Conservation (phyloP, 2,888 invertebrate genomes). For the Tyria jacobaeae region DNA sequence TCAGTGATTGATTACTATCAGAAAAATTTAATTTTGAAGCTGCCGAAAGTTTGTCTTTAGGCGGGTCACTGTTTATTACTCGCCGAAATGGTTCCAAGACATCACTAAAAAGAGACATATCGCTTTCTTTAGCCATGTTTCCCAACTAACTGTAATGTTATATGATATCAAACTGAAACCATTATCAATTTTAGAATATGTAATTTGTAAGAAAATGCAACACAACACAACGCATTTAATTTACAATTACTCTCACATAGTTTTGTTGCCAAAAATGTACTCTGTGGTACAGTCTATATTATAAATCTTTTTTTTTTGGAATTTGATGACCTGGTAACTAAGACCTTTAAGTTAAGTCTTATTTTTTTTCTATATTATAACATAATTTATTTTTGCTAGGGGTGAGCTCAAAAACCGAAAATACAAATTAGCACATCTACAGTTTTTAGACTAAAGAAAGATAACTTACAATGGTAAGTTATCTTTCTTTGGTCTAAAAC, state of each 20-base stretch:
- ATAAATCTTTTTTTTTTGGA: too few relatives aligned
- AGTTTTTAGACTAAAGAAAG: too few relatives aligned
- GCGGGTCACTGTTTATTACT: conserved; percentile 79
- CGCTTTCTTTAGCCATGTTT: conserved; percentile 78
- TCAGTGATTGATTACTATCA: conserved; percentile 77
- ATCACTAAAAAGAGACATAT: conserved; percentile 80
- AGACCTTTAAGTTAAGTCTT: too few relatives aligned
- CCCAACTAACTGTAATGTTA: background rate
- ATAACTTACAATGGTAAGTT: too few relatives aligned
- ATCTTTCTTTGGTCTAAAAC: too few relatives aligned
- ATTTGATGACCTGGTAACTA: too few relatives aligned
- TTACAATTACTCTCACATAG: background rate
- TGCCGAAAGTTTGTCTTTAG: conserved; percentile 79
- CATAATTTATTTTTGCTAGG: too few relatives aligned
- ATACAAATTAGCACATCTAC: too few relatives aligned
- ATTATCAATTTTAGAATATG: conserved; percentile 28
- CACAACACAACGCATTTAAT: conserved; percentile 31
- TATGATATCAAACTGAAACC: conserved; percentile 21
- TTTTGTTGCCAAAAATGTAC: background rate
- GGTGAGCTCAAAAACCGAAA: too few relatives aligned
- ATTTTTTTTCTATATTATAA: too few relatives aligned
- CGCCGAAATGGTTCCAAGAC: conserved; percentile 82
- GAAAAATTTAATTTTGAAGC: conserved; percentile 80
- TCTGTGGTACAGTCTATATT: too few relatives aligned
- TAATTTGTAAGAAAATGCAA: conserved; percentile 12